Conservation (phyloP, 2,888 invertebrate genomes). For the Agelastica alni region DNA sequence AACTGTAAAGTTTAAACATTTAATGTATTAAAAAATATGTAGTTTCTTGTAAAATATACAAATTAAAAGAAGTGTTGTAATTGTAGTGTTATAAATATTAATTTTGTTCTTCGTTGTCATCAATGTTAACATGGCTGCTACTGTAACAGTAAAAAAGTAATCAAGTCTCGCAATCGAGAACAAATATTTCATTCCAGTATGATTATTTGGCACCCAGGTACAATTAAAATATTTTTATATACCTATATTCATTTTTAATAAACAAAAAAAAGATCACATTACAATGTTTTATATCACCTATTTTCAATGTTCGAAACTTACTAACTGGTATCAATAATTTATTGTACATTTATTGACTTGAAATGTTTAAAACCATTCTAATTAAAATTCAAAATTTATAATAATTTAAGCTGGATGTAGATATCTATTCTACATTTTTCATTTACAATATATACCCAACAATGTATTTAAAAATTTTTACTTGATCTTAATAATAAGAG, state of each 20-base stretch:
- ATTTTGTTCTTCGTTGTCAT: constrained; percentile 42
- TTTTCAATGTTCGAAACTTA: too few relatives aligned
- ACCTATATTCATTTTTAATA: background rate
- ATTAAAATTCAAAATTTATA: background rate
- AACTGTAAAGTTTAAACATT: constrained; percentile 4
- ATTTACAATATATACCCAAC: too few relatives aligned
- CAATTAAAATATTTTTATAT: background rate
- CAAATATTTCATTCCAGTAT: constrained; percentile 37
- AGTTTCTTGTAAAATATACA: constrained; percentile 3
- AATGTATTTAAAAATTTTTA: too few relatives aligned
- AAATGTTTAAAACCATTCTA: too few relatives aligned
- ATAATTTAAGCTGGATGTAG: background rate
- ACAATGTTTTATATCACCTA: too few relatives aligned
- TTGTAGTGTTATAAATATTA: constrained; percentile 17
- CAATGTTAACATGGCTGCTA: constrained; percentile 56
- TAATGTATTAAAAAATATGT: constrained; percentile 13
- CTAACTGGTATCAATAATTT: background rate
- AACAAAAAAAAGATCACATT: too few relatives aligned
- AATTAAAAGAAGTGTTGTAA: constrained; percentile 9
- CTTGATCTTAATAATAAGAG: too few relatives aligned
- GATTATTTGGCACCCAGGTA: constrained; percentile 55
- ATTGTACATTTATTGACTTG: background rate
- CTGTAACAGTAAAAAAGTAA: constrained; percentile 39
- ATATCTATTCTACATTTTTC: too few relatives aligned
- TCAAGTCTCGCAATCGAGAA: constrained; percentile 36